phyloP scores from a whole-genome alignment of 2,797 vertebrate genomes.

The Phoeniculus purpureus region DNA sequence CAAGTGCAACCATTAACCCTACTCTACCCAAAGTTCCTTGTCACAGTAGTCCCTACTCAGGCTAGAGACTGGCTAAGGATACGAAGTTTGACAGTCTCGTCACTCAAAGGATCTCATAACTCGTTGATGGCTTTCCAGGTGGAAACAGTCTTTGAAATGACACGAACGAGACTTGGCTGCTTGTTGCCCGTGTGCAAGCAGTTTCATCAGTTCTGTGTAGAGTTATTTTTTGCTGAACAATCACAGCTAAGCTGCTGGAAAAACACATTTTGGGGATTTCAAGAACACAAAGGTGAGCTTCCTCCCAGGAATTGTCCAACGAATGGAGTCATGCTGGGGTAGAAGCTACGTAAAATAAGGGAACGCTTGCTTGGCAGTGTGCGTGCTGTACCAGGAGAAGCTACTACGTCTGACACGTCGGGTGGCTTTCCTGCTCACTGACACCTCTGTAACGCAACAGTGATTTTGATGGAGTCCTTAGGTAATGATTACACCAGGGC shows the following conservation, averaged over 20 bases:
- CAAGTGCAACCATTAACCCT: too few species aligned
- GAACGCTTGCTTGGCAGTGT: background rate
- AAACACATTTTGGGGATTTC: background rate
- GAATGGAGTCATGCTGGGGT: background rate
- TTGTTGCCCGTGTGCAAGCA: background rate
- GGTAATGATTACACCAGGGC: background rate
- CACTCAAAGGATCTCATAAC: background rate
- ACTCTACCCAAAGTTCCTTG: background rate
- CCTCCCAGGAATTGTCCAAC: background rate
- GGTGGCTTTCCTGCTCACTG: background rate
- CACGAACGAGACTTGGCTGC: background rate
- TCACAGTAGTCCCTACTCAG: background rate
- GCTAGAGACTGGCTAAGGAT: background rate
- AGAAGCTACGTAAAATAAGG: background rate
- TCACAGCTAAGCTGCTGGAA: background rate
- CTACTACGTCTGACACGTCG: background rate
- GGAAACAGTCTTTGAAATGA: background rate
- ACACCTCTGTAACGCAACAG: background rate
- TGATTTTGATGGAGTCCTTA: background rate
- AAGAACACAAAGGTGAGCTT: conserved; percentile 14
- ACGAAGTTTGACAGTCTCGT: background rate
- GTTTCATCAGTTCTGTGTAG: background rate
- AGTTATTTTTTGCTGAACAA: conserved; percentile 21
- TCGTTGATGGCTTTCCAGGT: background rate
- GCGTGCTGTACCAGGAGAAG: background rate